Evolutionary conservation across 2,797 vertebrate species (phyloP).

Genomic region (Neopelma chrysocephalum): DNA sequence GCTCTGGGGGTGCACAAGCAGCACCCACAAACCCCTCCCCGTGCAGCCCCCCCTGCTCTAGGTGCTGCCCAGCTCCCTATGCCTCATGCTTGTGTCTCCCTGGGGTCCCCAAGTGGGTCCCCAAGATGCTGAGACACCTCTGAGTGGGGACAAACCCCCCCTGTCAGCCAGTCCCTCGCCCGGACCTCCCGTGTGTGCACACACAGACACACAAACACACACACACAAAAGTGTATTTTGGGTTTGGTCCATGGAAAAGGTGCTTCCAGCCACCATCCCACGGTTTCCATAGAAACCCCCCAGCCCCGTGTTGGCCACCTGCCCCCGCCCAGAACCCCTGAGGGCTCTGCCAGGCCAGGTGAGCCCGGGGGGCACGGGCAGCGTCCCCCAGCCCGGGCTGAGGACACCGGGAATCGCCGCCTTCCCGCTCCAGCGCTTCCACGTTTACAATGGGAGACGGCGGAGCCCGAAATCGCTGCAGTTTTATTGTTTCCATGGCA

Average conservation of each 20-base stretch:
- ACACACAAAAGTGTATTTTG: background rate
- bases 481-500: constrained; percentile 71
- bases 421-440: background rate
- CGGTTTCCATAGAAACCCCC: constrained; percentile 42
- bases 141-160: background rate
- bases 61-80: background rate
- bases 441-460: background rate
- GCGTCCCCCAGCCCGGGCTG: rapidly evolving
- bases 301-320: background rate
- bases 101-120: background rate
- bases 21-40: background rate
- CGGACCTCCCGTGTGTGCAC: rapidly evolving
- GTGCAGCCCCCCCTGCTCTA: rapidly evolving
- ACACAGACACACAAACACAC: too few species aligned
- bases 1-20: background rate
- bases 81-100: rapidly evolving
- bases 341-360: background rate
- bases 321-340: background rate
- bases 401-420: background rate
- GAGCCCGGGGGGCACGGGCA: background rate
- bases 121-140: background rate
- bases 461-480: background rate
- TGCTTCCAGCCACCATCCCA: constrained; percentile 15
- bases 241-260: constrained; percentile 1
- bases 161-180: background rate